Percentiles rank a stretch among this genome's conserved stretches.
phyloP scores from a whole-genome alignment of 30 jellyfish, hydroid and myxozoan genomes.

The Cassiopea andromeda region DNA sequence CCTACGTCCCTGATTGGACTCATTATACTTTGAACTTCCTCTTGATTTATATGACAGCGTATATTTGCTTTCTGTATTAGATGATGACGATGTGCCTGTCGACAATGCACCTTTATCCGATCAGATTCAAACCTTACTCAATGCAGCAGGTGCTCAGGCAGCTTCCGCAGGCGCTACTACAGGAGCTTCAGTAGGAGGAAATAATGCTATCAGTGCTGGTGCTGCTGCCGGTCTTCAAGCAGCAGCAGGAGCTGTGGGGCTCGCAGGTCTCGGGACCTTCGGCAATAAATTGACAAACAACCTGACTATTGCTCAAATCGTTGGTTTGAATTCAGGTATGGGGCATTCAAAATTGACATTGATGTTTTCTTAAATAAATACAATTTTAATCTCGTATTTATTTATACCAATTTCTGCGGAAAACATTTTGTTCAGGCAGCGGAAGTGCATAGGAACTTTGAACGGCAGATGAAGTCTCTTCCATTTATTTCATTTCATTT shows the following conservation, averaged over 20 bases:
- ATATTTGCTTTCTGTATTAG: background rate
- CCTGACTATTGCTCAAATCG: slow-evolving; percentile 43
- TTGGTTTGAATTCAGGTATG: slow-evolving; percentile 59
- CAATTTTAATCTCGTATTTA: no score
- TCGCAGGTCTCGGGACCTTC: slow-evolving; percentile 48
- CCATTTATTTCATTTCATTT: no score
- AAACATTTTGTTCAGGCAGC: no score
- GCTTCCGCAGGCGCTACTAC: slow-evolving; percentile 76
- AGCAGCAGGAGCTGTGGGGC: slow-evolving; percentile 76
- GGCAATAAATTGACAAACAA: slow-evolving; percentile 45
- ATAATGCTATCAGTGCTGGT: slow-evolving; percentile 64
- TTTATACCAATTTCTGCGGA: no score
- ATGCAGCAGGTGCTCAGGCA: slow-evolving; percentile 58
- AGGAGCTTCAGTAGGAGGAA: slow-evolving; percentile 51
- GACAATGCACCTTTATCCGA: slow-evolving; percentile 48
- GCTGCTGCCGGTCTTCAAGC: slow-evolving; percentile 75
- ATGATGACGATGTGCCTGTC: slow-evolving; percentile 47
- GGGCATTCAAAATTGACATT: no score
- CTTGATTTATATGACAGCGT: no score
- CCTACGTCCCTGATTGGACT: no score
- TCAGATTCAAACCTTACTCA: slow-evolving; percentile 37
- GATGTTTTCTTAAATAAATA: no score
- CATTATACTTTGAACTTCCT: no score
- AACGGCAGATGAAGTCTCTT: no score
- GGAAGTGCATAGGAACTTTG: no score